These are phyloP conservation scores for Grallaria varia DNA, from an alignment of 2,113 vertebrate genomes.

Conservation along the genomic window DNA sequence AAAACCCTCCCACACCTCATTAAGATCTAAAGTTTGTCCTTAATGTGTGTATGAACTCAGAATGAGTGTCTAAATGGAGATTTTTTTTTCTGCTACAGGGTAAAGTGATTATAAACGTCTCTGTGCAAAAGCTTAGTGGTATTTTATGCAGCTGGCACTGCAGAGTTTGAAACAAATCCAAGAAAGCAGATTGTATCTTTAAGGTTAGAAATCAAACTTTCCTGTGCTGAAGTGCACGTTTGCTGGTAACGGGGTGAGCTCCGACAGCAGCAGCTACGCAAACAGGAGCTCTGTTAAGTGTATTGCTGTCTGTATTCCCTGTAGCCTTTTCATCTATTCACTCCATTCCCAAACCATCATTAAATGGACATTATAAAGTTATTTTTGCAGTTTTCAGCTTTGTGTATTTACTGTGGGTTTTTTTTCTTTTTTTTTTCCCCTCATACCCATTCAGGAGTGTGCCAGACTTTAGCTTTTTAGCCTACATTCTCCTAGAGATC, in stretches of 20 bases:
- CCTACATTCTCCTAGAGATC: not conserved
- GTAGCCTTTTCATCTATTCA: not conserved
- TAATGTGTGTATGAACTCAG: conserved; percentile 54
- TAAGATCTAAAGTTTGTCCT: conserved; percentile 56
- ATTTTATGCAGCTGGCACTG: conserved; percentile 55
- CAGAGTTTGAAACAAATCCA: conserved; percentile 58
- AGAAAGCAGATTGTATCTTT: conserved; percentile 61
- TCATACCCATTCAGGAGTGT: not conserved
- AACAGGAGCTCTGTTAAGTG: not conserved
- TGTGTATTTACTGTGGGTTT: not conserved
- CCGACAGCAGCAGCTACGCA: not conserved
- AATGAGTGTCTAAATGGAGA: conserved; percentile 54
- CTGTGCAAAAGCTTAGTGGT: conserved; percentile 44
- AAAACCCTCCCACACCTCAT: conserved; percentile 22
- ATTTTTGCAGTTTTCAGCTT: not conserved
- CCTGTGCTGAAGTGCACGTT: conserved; percentile 3
- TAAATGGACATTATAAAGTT: conserved; percentile 11
- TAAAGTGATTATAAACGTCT: conserved; percentile 64
- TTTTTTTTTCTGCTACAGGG: conserved; percentile 54
- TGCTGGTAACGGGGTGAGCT: not conserved
- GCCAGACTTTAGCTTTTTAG: not conserved
- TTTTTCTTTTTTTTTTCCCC: too few species aligned
- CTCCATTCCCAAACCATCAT: not conserved
- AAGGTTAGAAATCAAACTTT: conserved; percentile 51
- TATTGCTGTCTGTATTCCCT: not conserved